Percentiles rank a stretch among this genome's conserved stretches.
Conservation (phyloP, 2,888 invertebrate species). For the Apotomis betuletana region DNA sequence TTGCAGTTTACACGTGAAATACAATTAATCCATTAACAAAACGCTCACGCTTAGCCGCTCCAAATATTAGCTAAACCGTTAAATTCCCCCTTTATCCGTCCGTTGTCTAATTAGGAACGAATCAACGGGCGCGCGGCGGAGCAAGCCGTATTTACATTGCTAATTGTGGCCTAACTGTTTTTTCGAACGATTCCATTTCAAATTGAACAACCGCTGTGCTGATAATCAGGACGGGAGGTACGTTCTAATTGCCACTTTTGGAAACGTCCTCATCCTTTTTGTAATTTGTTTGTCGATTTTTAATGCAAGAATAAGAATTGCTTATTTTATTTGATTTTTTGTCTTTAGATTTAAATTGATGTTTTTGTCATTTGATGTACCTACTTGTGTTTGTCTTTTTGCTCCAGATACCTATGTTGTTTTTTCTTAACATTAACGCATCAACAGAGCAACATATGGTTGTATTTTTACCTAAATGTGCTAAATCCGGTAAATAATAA, state of each 20-base stretch:
- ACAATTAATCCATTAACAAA: slow-evolving; percentile 3
- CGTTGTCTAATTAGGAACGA: slow-evolving; percentile 37
- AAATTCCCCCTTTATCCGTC: slow-evolving; percentile 24
- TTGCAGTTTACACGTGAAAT: not conserved
- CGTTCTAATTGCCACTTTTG: slow-evolving; percentile 1
- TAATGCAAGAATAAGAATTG: too few relatives aligned
- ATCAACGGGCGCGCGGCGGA: slow-evolving; percentile 19
- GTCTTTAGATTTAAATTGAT: too few relatives aligned
- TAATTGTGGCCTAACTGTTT: slow-evolving; percentile 29
- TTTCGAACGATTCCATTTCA: slow-evolving; percentile 22
- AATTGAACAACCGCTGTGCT: not conserved
- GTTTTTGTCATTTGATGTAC: too few relatives aligned
- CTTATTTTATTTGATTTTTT: too few relatives aligned
- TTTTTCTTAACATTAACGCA: too few relatives aligned
- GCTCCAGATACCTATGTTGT: too few relatives aligned
- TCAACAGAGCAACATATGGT: too few relatives aligned
- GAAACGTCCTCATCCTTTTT: not conserved
- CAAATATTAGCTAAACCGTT: slow-evolving; percentile 31
- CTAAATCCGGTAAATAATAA: too few relatives aligned
- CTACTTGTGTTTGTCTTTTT: too few relatives aligned
- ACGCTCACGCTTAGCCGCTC: not conserved
- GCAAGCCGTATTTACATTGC: slow-evolving; percentile 32
- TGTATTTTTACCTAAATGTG: too few relatives aligned
- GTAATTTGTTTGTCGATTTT: not conserved
- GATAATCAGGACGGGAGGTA: slow-evolving; percentile 20